phyloP scores from a whole-genome alignment of 2,797 vertebrate species.

The Rhinogobio ventralis region DNA sequence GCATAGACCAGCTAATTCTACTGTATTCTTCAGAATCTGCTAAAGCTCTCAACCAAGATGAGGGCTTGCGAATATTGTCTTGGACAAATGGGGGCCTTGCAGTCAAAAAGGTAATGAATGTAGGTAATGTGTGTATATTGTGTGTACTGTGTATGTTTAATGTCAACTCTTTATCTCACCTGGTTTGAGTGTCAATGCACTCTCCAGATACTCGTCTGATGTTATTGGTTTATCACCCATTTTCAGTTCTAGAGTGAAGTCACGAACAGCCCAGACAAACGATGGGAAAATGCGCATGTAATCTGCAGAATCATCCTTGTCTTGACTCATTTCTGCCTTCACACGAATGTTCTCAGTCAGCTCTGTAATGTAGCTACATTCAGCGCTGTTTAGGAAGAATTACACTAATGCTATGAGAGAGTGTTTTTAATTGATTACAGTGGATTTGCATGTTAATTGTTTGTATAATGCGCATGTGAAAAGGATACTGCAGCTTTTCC shows the following conservation, averaged over 20 bases:
- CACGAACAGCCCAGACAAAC: constrained; percentile 77
- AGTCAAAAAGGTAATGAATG: too few species aligned
- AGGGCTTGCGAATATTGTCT: too few species aligned
- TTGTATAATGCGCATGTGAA: not conserved
- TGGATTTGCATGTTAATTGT: not conserved
- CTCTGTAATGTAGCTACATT: constrained; percentile 71
- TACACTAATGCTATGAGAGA: not conserved
- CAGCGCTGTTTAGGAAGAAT: constrained; percentile 48
- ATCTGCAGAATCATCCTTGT: constrained; percentile 55
- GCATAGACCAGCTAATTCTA: too few species aligned
- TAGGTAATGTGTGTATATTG: too few species aligned
- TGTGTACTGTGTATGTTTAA: not conserved
- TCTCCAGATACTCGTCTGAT: constrained; percentile 74
- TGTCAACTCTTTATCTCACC: constrained; percentile 53
- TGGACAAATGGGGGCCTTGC: too few species aligned
- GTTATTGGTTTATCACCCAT: constrained; percentile 58
- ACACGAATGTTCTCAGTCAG: constrained; percentile 71
- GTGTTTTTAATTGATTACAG: not conserved
- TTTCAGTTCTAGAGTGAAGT: constrained; percentile 72
- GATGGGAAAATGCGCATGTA: constrained; percentile 72
- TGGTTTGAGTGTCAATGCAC: constrained; percentile 63
- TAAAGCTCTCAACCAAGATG: not conserved
- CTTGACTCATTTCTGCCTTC: constrained; percentile 38
- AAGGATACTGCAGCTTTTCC: constrained; percentile 78
- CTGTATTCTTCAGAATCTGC: too few species aligned